Conservation (phyloP, 2,113 vertebrate genomes). For the Hiodon tergisus region DNA sequence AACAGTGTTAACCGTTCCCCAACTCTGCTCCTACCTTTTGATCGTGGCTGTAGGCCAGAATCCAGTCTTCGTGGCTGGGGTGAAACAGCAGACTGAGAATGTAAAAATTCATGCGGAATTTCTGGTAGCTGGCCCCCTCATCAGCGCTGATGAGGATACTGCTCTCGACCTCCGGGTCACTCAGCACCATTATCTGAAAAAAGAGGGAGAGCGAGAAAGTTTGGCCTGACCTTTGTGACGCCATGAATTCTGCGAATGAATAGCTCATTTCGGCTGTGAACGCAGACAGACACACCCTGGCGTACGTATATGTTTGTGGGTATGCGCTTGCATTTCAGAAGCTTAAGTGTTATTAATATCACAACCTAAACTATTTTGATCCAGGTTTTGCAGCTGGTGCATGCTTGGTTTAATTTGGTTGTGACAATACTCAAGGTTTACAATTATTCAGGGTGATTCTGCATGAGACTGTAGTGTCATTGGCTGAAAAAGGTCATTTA, state of each 20-base stretch:
- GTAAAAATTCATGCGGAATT: slow-evolving; percentile 83
- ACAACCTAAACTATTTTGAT: background rate
- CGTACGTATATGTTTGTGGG: too few relatives aligned
- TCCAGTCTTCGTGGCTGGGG: slow-evolving; percentile 40
- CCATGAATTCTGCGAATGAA: background rate
- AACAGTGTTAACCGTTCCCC: too few relatives aligned
- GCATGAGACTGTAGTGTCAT: too few relatives aligned
- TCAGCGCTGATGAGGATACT: slow-evolving; percentile 91
- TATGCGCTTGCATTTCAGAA: background rate
- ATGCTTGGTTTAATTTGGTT: too few relatives aligned
- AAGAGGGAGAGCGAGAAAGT: slow-evolving; percentile 33
- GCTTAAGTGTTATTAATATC: background rate
- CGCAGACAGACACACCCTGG: too few relatives aligned
- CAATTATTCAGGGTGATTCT: too few relatives aligned
- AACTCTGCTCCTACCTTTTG: slow-evolving; percentile 20
- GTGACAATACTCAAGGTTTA: too few relatives aligned
- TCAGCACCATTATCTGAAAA: slow-evolving; percentile 90
- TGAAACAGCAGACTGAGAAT: slow-evolving; percentile 93
- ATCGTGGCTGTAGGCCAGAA: too few relatives aligned
- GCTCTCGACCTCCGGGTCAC: slow-evolving; percentile 89
- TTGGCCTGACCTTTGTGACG: background rate
- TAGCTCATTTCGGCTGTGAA: too few relatives aligned
- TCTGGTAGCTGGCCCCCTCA: slow-evolving; percentile 92
- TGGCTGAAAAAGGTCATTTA: too few relatives aligned
- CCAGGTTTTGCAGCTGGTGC: background rate